A percentile compares a stretch with the other conserved stretches of the same genome.
These are phyloP conservation scores for Macrophya annulata DNA, from an alignment of 2,888 invertebrate species.

Conservation along the genomic window DNA sequence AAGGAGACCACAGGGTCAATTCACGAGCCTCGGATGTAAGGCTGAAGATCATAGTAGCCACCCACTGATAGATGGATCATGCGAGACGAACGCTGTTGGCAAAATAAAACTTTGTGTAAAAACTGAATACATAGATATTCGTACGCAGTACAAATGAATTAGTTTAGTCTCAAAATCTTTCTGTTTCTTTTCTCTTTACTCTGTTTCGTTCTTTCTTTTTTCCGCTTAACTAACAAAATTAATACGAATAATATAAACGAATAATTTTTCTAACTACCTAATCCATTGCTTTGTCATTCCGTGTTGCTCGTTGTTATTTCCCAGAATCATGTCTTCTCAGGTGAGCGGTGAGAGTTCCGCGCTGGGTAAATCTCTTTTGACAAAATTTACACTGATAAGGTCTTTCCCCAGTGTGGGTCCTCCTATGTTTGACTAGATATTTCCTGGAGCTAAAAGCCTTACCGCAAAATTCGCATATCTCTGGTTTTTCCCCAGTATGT, in stretches of 20 bases:
- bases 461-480: slow-evolving; percentile 73
- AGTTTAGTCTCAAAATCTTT: neutral
- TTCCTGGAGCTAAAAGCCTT: slow-evolving; percentile 70
- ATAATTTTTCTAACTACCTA: slow-evolving; percentile 5
- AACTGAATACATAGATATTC: neutral
- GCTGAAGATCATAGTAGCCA: neutral
- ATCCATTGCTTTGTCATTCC: neutral
- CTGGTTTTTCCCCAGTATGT: slow-evolving; percentile 72
- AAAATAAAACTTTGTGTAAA: neutral
- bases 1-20: neutral
- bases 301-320: neutral
- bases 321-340: slow-evolving; percentile 64
- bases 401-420: slow-evolving; percentile 71
- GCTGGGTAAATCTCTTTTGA: slow-evolving; percentile 74
- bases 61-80: neutral
- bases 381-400: slow-evolving; percentile 74
- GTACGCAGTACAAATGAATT: neutral
- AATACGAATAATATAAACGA: neutral
- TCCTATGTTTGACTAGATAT: slow-evolving; percentile 69
- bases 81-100: neutral
- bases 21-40: neutral
- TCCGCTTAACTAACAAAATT: neutral
- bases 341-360: slow-evolving; percentile 74
- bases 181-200: neutral
- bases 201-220: neutral